Evolutionary conservation across 2,113 vertebrate species (phyloP), one percentile per base, ranked within the genome.

Genomic region (Daubentonia madagascariensis): DNA sequence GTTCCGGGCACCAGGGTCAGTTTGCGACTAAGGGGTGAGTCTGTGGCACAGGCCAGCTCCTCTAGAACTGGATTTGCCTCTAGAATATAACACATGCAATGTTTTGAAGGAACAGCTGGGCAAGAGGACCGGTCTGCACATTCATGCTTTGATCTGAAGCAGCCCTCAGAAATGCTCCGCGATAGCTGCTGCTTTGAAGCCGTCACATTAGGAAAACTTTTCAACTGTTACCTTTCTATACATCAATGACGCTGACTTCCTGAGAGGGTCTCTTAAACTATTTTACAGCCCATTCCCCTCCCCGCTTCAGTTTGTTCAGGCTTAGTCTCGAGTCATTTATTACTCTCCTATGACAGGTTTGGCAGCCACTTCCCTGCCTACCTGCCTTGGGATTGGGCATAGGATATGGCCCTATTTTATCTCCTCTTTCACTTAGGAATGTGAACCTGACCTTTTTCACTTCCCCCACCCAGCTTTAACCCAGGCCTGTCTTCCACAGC

Each of bases 261-360:
- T n/a, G 75, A 96, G 85, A 97, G 90, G 86, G 80, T 78, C 92
- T 86, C 97, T 89, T 67, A 30, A 72, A 6, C 67, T 7, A 0
- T 78, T 57, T 83, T 14, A 30, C 14, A 30, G 35, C 57, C 54
- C 4, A 5, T 8, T 14, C 48, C 79, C 57, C 75, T 52, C 43
- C 32, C 63, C 16, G 5, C 40, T 57, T 43, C 12, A 7, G 83
- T 86, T 78, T 83, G 94, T 23, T 61, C 72, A 67, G 90, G 35
- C 68, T 80, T 3, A 4, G 17, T 40, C 63, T 67, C 1, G 0
- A 59, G 86, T 45, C 89, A 16, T 76, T 96, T 22, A 70, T 78
- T 45, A 10, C 76, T 30, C 43, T 57, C 67, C 70, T 9, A 0
- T 50, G 22, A 67, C 5, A 6, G 59, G 75, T 30, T 40, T 11